phyloP scores from a whole-genome alignment of 2,113 vertebrate species.

The Hydrochoerus hydrochaeris region DNA sequence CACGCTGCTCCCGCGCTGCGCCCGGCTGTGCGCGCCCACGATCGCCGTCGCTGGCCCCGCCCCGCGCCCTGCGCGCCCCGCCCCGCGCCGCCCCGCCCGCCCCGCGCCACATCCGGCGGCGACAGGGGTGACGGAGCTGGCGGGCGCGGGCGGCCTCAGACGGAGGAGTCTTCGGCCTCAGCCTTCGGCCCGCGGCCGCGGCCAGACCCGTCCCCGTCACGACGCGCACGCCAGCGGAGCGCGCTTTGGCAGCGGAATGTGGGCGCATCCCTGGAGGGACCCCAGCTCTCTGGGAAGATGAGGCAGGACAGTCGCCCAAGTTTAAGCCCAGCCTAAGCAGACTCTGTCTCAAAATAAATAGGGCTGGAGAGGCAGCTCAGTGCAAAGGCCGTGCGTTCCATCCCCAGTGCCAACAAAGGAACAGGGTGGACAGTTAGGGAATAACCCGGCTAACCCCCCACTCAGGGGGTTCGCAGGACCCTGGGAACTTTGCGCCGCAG shows the following conservation, averaged over 20 bases:
- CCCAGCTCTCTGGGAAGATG: neutral
- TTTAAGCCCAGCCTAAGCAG: neutral
- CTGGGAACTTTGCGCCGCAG: neutral
- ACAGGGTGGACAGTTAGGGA: neutral
- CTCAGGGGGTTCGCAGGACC: neutral
- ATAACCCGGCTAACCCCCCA: neutral
- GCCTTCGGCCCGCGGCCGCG: too few species aligned
- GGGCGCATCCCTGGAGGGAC: neutral
- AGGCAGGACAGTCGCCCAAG: neutral
- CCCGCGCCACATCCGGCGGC: neutral
- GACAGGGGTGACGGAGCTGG: neutral
- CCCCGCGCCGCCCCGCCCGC: neutral
- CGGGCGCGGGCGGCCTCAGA: neutral
- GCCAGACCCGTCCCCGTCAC: neutral
- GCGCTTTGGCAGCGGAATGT: neutral
- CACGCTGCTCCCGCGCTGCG: constrained; percentile 38
- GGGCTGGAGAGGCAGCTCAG: neutral
- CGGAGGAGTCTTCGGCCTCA: too few species aligned
- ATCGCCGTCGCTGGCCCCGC: constrained; percentile 31
- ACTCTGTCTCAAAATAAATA: neutral
- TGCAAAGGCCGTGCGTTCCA: neutral
- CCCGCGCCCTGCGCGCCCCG: neutral
- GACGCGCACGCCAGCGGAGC: too few species aligned
- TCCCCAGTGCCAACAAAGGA: neutral
- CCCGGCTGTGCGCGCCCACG: neutral